Conservation (phyloP, 2,888 invertebrate species). For the Apotomis turbidana region DNA sequence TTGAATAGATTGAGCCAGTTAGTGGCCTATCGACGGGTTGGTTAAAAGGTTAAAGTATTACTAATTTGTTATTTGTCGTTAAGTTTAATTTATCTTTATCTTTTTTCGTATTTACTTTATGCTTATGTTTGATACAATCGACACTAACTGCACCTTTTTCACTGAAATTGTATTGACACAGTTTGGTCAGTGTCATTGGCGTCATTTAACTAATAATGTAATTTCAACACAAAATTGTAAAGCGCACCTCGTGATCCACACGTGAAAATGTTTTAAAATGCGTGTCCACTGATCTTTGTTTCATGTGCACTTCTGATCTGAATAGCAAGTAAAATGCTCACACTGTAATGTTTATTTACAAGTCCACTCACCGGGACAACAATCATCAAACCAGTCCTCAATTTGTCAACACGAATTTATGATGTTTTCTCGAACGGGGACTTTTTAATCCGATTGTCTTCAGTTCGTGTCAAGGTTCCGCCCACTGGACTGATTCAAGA, state of each 20-base stretch:
- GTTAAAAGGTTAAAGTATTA: background rate
- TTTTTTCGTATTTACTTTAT: background rate
- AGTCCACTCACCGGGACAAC: background rate
- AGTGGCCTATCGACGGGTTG: background rate
- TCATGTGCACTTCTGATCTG: background rate
- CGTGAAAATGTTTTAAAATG: background rate
- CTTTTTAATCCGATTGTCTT: constrained; percentile 45
- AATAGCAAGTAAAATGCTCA: background rate
- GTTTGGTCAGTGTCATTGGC: background rate
- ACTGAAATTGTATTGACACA: background rate
- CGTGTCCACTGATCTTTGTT: background rate
- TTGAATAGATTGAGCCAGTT: constrained; percentile 19
- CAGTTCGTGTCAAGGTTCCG: constrained; percentile 48
- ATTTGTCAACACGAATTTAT: constrained; percentile 29
- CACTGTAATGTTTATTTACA: constrained; percentile 20
- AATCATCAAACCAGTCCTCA: constrained; percentile 21
- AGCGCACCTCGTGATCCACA: background rate
- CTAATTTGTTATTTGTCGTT: background rate
- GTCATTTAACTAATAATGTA: background rate
- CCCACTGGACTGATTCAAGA: constrained; percentile 45
- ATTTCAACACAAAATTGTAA: background rate
- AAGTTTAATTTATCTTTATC: background rate
- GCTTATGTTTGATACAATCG: background rate
- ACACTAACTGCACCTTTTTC: background rate
- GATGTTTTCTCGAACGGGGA: constrained; percentile 15